These are phyloP conservation scores for Aplochiton taeniatus DNA, from an alignment of 2,797 vertebrate genomes.

Conservation along the genomic window DNA sequence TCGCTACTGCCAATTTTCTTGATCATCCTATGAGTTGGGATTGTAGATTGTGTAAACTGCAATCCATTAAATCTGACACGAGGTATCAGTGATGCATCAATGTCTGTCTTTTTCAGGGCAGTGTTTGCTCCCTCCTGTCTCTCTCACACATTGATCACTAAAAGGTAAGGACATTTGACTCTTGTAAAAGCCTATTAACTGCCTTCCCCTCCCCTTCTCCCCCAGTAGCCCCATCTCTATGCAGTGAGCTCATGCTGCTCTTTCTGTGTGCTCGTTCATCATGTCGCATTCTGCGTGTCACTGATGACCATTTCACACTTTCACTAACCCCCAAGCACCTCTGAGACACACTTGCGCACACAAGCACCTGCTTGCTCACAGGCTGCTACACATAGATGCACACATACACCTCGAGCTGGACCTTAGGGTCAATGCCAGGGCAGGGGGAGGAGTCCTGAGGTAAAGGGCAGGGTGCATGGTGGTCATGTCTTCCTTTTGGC, in stretches of 20 bases:
- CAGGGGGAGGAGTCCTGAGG: conserved; percentile 16
- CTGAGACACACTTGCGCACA: conserved; percentile 19
- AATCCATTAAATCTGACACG: neutral
- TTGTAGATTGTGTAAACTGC: too few relatives aligned
- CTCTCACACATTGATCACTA: conserved; percentile 82
- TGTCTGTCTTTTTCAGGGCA: conserved; percentile 67
- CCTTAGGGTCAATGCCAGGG: conserved; percentile 24
- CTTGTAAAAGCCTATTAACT: conserved; percentile 14
- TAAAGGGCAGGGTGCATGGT: conserved; percentile 32
- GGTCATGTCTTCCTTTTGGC: conserved; percentile 24
- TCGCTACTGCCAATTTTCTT: too few relatives aligned
- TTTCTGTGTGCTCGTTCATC: conserved; percentile 61
- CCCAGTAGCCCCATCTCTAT: conserved; percentile 38
- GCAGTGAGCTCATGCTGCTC: conserved; percentile 64
- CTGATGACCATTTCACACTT: conserved; percentile 66
- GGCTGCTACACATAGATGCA: neutral
- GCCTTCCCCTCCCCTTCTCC: conserved; percentile 6
- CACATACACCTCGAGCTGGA: conserved; percentile 16
- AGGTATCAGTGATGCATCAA: conserved; percentile 11
- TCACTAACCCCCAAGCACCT: conserved; percentile 47
- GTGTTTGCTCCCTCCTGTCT: conserved; percentile 85
- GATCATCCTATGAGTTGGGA: too few relatives aligned
- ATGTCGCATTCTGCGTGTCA: conserved; percentile 65
- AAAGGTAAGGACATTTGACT: conserved; percentile 74
- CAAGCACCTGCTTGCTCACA: neutral